These are phyloP conservation scores for Pygathrix nemaeus DNA, from an alignment of 2,113 vertebrate genomes.

Conservation along the genomic window DNA sequence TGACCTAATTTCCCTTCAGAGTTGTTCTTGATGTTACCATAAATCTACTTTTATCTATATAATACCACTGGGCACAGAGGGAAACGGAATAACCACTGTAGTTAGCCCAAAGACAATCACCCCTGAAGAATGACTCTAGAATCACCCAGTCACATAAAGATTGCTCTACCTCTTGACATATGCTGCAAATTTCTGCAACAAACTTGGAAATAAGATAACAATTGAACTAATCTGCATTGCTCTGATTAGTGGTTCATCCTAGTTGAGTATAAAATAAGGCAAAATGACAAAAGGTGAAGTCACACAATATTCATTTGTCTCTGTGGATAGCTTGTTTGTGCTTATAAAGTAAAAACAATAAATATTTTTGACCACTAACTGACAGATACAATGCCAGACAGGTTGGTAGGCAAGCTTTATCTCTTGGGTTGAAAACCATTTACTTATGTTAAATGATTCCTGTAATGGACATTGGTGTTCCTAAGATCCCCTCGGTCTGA, in stretches of 20 bases:
- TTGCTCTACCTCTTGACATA: neutral
- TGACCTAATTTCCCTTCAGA: neutral
- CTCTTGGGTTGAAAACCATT: neutral
- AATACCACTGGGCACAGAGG: neutral
- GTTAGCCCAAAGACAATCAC: neutral
- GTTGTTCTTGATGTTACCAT: neutral
- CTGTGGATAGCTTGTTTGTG: neutral
- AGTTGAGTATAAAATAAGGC: neutral
- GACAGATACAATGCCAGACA: neutral
- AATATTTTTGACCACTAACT: neutral
- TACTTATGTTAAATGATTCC: neutral
- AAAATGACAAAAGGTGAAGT: slow-evolving; percentile 24
- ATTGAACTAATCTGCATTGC: neutral
- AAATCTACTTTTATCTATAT: slow-evolving; percentile 21
- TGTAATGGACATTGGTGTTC: neutral
- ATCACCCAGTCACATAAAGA: neutral
- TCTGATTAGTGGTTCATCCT: neutral
- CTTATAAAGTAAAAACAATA: slow-evolving; percentile 1
- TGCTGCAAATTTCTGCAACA: neutral
- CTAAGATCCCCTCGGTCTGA: neutral
- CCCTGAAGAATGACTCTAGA: neutral
- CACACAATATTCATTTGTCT: neutral
- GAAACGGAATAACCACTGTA: neutral
- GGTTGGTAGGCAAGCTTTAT: neutral
- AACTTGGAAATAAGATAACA: neutral